Conservation (phyloP, 2,113 vertebrate genomes). For the Terrapene triunguis region DNA sequence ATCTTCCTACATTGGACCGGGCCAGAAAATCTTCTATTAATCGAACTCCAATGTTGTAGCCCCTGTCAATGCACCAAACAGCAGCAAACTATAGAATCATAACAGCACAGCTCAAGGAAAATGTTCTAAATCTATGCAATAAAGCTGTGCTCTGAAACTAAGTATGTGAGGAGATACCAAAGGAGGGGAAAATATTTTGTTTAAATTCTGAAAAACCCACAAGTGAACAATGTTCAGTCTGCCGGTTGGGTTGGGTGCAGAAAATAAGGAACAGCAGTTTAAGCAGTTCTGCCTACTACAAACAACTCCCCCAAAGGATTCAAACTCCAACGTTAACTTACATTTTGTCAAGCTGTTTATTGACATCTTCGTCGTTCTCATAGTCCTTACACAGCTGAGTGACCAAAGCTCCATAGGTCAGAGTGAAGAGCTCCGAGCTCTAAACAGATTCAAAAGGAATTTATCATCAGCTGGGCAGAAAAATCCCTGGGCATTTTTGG, state of each 20-base stretch:
- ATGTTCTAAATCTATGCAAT: fast-evolving
- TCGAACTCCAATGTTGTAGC: conserved; percentile 98
- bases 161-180: fast-evolving
- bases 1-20: conserved; percentile 95
- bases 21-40: conserved; percentile 99
- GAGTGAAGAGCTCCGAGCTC: conserved; percentile 98
- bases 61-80: conserved; percentile 82
- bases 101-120: not conserved
- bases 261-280: not conserved
- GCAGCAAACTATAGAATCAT: not conserved
- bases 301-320: not conserved
- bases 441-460: conserved; percentile 73
- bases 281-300: not conserved
- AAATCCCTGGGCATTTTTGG: not conserved
- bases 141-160: not conserved
- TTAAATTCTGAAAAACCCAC: fast-evolving
- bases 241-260: not conserved
- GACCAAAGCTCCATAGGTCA: conserved; percentile 96
- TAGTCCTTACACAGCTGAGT: conserved; percentile 99
- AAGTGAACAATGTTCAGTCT: not conserved
- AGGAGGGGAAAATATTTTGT: not conserved
- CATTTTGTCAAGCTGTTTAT: conserved; percentile 99
- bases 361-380: conserved; percentile 98
- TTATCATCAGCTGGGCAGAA: conserved; percentile 11
- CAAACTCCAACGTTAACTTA: conserved; percentile 67